A percentile compares a stretch with the other conserved stretches of the same genome.
Conservation (phyloP, 2,888 invertebrate species). For the Mesopsocus fuscifrons region DNA sequence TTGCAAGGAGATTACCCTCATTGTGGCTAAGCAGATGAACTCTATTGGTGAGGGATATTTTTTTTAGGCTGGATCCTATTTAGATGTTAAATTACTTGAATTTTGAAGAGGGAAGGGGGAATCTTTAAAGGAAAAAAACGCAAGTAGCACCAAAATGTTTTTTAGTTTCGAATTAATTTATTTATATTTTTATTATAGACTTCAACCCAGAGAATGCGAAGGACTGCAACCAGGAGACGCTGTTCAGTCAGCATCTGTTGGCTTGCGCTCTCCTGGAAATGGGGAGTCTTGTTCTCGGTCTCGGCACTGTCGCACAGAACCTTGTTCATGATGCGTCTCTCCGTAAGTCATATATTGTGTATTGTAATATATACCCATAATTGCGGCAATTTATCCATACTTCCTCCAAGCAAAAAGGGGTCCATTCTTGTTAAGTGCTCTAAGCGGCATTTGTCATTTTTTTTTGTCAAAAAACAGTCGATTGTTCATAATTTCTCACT, state of each 20-base stretch:
- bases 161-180: conserved; percentile 11
- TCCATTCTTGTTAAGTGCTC: too few relatives aligned
- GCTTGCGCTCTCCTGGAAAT: conserved; percentile 91
- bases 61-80: neutral
- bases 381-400: conserved; percentile 26
- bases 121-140: too few relatives aligned
- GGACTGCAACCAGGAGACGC: conserved; percentile 75
- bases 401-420: too few relatives aligned
- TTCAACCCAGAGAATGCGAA: conserved; percentile 84
- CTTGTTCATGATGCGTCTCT: conserved; percentile 73
- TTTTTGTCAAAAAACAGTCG: too few relatives aligned
- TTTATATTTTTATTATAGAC: conserved; percentile 28
- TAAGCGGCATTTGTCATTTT: too few relatives aligned
- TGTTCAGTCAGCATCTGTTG: conserved; percentile 75
- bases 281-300: conserved; percentile 67
- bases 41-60: conserved; percentile 38
- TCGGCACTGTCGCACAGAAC: conserved; percentile 89
- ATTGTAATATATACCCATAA: too few relatives aligned
- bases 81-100: too few relatives aligned
- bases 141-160: too few relatives aligned
- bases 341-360: conserved; percentile 29
- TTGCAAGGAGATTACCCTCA: conserved; percentile 80
- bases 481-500: too few relatives aligned
- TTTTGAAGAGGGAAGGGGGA: neutral
- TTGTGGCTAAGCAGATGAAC: conserved; percentile 88